phyloP scores from a whole-genome alignment of 1,140 invertebrate genomes.

The Catajapyx aquilonaris region DNA sequence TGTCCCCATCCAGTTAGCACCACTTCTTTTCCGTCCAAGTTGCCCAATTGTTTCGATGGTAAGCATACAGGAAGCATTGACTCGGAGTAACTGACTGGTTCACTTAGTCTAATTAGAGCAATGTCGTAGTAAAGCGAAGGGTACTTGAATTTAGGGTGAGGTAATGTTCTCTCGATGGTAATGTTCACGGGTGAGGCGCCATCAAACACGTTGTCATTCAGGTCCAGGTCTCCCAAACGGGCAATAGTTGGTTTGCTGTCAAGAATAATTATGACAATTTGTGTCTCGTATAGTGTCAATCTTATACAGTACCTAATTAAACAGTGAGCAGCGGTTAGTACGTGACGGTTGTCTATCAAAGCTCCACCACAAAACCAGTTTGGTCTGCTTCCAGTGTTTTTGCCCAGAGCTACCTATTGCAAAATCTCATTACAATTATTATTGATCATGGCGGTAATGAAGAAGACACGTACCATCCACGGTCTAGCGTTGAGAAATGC shows the following conservation, averaged over 20 bases:
- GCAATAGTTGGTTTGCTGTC: background rate
- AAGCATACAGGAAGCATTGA: background rate
- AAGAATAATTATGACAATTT: background rate
- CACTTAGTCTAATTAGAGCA: conserved; percentile 13
- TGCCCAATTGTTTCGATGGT: background rate
- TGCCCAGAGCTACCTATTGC: conserved; percentile 7
- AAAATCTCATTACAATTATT: too few species aligned
- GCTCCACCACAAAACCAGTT: conserved; percentile 8
- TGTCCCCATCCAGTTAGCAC: conserved; percentile 4
- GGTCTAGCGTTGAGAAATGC: too few species aligned
- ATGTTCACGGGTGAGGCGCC: background rate
- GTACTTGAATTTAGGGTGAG: background rate
- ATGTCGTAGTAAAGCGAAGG: conserved; percentile 15
- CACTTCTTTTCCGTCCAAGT: conserved; percentile 6
- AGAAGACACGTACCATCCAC: too few species aligned
- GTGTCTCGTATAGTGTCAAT: background rate
- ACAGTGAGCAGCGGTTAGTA: conserved; percentile 11
- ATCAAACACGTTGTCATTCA: background rate
- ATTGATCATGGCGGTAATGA: too few species aligned
- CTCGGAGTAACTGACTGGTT: conserved; percentile 4
- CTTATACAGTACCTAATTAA: background rate
- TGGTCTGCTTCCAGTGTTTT: background rate
- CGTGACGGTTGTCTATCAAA: conserved; percentile 8
- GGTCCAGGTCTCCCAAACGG: background rate
- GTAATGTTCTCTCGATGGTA: background rate